Base-by-base conservation (phyloP, 2,113 vertebrate species). In the Caloenas nicobarica region DNA sequence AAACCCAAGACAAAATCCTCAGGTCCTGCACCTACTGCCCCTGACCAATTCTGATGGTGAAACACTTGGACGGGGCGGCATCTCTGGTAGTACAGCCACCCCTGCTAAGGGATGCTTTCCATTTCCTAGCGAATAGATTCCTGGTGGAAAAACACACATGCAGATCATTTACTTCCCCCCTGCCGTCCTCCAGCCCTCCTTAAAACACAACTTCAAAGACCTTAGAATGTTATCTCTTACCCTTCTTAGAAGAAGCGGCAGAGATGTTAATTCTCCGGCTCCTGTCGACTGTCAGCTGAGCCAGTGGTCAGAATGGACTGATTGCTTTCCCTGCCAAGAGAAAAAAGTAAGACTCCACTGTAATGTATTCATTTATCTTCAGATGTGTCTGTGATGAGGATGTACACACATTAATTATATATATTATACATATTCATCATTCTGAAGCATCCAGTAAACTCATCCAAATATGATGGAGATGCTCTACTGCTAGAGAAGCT, bases 231-330 rank as follows among this genome's bases (percentile, higher is more conserved):
- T 82, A 13, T 82, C 51, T 91, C 69, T 96, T 91, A 24, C 21
- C 91, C 26, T 94, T 25, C 91, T 57, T n/a, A 98, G 97, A 66
- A 96, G 97, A 89, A 90, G 68, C n/a, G 86, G 86, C 88, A 96
- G 97, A 89, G 85, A 88, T 78, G 86, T 78, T 58, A 81, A 88
- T 80, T 61, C 44, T 42, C 76, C 84, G 15, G 56, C 62, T 90
- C 98, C 99, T 4, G 94, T 98, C 8, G 42, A 98, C 97, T 99
- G 99, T 88, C 97, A 77, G 74, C 91, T 99, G 91, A 97, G 97
- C 74, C 93, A 69, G 50, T 99, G 99, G 99, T 98, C 99, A 14
- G 61, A 95, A 50, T 99, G 99, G 99, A 99, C 98, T 10, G 90
- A 97, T 3, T 99, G 99, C 95, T 97, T 98, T 85, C 95, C 98